Evolutionary conservation across 2,113 vertebrate genomes (phyloP).

Genomic region (rat (Rattus norvegicus)): GRCr8 NC_086021.1:80358501-80359000

Average conservation of each 20-base stretch:
- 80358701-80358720: constrained; percentile 56
- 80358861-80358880: constrained; percentile 57
- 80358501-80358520: constrained; percentile 68
- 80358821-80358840: constrained; percentile 70
- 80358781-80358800: constrained; percentile 73
- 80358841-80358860: constrained; percentile 28
- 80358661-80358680: constrained; percentile 73
- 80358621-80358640: constrained; percentile 42
- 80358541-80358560: constrained; percentile 61
- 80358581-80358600: not conserved
- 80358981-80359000: constrained; percentile 48
- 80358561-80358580: constrained; percentile 51
- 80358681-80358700: constrained; percentile 66
- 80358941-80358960: constrained; percentile 43
- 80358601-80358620: constrained; percentile 4
- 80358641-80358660: constrained; percentile 41
- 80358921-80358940: constrained; percentile 18
- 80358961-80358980: constrained; percentile 35
- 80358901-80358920: not conserved
- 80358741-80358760: constrained; percentile 57
- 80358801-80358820: constrained; percentile 62
- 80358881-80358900: constrained; percentile 3
- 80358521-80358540: constrained; percentile 62
- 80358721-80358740: constrained; percentile 65
- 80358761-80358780: constrained; percentile 61